Percentiles rank a stretch among this genome's conserved stretches.
phyloP scores from a whole-genome alignment of 1,140 invertebrate genomes.

The Acromyrmex echinatior region DNA sequence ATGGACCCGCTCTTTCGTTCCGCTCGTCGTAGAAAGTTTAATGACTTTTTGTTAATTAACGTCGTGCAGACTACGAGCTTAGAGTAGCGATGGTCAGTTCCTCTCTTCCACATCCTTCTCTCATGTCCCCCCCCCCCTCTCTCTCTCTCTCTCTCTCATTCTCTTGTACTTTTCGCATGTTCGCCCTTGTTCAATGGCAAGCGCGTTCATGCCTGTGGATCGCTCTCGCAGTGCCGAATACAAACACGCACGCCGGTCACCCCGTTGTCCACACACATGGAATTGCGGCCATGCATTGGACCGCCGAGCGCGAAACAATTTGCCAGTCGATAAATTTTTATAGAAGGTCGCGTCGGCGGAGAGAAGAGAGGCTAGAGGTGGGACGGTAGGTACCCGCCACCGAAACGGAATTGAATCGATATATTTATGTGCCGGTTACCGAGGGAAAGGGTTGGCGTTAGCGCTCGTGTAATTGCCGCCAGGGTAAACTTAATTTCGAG shows the following conservation, averaged over 20 bases:
- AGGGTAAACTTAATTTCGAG: constrained; percentile 59
- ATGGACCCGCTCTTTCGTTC: constrained; percentile 79
- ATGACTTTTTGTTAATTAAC: constrained; percentile 87
- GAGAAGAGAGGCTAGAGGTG: constrained; percentile 3
- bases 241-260: constrained; percentile 63
- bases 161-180: constrained; percentile 37
- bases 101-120: not conserved
- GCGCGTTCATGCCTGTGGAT: constrained; percentile 51
- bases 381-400: constrained; percentile 74
- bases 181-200: constrained; percentile 38
- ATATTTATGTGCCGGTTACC: constrained; percentile 87
- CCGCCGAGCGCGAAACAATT: constrained; percentile 85
- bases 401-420: constrained; percentile 87
- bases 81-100: constrained; percentile 77
- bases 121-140: not conserved
- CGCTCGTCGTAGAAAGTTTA: constrained; percentile 85
- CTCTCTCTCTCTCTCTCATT: not conserved
- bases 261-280: constrained; percentile 78
- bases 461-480: constrained; percentile 84
- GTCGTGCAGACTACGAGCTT: constrained; percentile 79
- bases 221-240: constrained; percentile 73
- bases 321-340: constrained; percentile 88
- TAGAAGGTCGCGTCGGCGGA: constrained; percentile 83
- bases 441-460: constrained; percentile 81
- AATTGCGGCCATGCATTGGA: constrained; percentile 78